phyloP scores from a whole-genome alignment of 2,113 vertebrate genomes.

The Vulpes ferrilata region DNA sequence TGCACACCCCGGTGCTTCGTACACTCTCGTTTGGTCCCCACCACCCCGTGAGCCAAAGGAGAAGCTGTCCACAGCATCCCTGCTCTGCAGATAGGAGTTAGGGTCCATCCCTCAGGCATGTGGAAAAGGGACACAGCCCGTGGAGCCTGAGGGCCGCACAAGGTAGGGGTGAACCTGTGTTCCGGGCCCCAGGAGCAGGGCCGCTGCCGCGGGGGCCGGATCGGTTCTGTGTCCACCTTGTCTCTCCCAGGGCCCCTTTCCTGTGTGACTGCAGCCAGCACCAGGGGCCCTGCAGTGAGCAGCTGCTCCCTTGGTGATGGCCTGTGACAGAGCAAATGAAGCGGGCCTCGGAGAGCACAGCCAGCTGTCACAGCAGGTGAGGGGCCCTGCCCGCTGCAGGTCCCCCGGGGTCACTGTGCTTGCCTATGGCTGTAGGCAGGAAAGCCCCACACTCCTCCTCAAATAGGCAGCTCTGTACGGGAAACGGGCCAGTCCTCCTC shows the following conservation, averaged over 20 bases:
- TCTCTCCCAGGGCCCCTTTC: neutral
- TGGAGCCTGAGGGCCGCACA: too few species aligned
- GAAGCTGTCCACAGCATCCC: rapidly evolving
- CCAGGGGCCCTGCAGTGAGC: rapidly evolving
- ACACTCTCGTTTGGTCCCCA: too few species aligned
- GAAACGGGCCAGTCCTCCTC: neutral
- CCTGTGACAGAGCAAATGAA: slow-evolving; percentile 49
- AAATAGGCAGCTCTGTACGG: neutral
- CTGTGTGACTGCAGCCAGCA: rapidly evolving
- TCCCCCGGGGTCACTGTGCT: neutral
- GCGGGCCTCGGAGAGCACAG: rapidly evolving
- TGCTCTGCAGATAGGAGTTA: too few species aligned
- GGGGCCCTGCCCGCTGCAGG: neutral
- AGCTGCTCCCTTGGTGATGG: neutral
- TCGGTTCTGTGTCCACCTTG: rapidly evolving
- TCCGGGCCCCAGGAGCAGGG: neutral
- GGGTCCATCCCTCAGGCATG: too few species aligned
- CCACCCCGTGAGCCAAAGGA: neutral
- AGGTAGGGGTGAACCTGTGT: neutral
- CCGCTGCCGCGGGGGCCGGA: neutral
- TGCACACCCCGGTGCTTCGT: too few species aligned
- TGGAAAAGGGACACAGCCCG: too few species aligned
- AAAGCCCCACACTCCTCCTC: neutral
- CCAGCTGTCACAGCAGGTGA: neutral
- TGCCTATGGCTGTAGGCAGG: neutral